Evolutionary conservation across 1,140 invertebrate species (phyloP), one percentile per base, ranked within the genome.

Genomic region (Tetramorium parvispinum): DNA sequence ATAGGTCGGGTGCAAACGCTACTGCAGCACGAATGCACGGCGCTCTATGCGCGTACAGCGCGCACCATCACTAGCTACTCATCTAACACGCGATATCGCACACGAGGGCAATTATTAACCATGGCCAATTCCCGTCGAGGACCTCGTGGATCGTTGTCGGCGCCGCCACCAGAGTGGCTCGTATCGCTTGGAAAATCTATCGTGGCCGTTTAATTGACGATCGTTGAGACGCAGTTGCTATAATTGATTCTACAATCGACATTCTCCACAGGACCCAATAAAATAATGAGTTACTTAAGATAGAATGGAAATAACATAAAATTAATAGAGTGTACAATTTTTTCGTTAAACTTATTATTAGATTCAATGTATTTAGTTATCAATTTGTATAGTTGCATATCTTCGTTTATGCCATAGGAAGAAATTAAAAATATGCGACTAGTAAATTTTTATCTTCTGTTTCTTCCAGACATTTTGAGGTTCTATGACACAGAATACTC

Each of bases 1-100:
- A 92, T 93, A 94, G 93, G 93, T 93, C 93, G 92, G 90, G 88
- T 87, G 88, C 87, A 88, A 91, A 91, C 88, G 85, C 49, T 79
- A 8, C 21, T 32, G 27, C 43, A 27, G 55, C 65, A 71, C 63
- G 55, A 82, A 75, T 82, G 77, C 77, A 83, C 32, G 51, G 27
- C 82, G 59, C 18, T 70, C n/a, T 21, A 70, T n/a, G 46, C 53
- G 51, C 32, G 32, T 53, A 78, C 51, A 49, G 77, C 85, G 55
- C 37, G 21, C 82, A 46, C 37, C 13, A 73, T 43, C 53, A 46
- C 7, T 0, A 11, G 32, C 66, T 40, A 73, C 51, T 75, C 68
- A 27, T 43, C 55, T 85, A 85, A 82, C 63, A 68, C 63, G 53
- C 59, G 75, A 85, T 85, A 81, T 40, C 32, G 51, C 24, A 40